Base-by-base conservation (phyloP, 2,888 invertebrate species). In the Sabatieria punctata region DNA sequence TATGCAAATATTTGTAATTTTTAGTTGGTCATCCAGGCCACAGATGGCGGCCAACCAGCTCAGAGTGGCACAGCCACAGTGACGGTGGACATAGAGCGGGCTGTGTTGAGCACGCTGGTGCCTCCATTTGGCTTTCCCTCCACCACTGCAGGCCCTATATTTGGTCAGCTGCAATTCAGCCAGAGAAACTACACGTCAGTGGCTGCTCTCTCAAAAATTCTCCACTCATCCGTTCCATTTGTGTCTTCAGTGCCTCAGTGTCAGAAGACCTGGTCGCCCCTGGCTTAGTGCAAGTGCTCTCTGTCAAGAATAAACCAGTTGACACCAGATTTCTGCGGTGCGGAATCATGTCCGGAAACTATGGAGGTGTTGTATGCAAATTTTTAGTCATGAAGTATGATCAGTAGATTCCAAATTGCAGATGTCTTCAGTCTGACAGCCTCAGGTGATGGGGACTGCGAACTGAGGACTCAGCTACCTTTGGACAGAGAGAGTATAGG, bases 61-160 rank as follows among this genome's bases (percentile, higher is more conserved):
- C 73, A 85, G 55, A 82, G 84, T 38, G 80, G 86, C 1, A 82
- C 80, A 50, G 82, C 85, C 35, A 81, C 80, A 45, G 80, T 95
- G 41, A 71, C 55, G 11, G 53, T 59, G 19, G 51, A 56, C 25
- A 55, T 60, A 19, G 54, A 57, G 19, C n/a, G n/a, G n/a, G n/a
- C n/a, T n/a, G n/a, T n/a, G n/a, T n/a, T n/a, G n/a, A n/a, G n/a
- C n/a, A n/a, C n/a, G n/a, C n/a, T n/a, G n/a, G n/a, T n/a, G n/a
- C n/a, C n/a, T n/a, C n/a, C n/a, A n/a, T n/a, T n/a, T n/a, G n/a
- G n/a, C n/a, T n/a, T n/a, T n/a, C n/a, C n/a, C n/a, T n/a, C n/a
- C n/a, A n/a, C n/a, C n/a, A n/a, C n/a, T n/a, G n/a, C n/a, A n/a
- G 46, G 49, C 2, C 57, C 58, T 4, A 46, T 48, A 21, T 52